Conservation (phyloP, 2,888 invertebrate genomes). For the Rhingia campestris region DNA sequence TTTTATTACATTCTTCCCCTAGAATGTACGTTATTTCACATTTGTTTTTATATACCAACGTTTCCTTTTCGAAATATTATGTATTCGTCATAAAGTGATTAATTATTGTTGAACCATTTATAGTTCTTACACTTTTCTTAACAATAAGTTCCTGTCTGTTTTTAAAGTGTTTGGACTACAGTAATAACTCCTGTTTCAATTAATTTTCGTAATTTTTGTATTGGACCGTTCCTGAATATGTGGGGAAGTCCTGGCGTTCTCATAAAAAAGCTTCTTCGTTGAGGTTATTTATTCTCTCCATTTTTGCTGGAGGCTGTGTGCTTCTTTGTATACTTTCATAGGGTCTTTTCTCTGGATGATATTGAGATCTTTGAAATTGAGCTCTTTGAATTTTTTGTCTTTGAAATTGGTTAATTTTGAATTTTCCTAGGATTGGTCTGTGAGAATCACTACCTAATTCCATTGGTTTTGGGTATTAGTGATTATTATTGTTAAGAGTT, state of each 20-base stretch:
- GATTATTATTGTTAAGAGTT: not conserved
- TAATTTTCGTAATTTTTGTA: constrained; percentile 1
- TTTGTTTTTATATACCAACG: not conserved
- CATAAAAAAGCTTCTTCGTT: constrained; percentile 24
- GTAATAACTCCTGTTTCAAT: constrained; percentile 24
- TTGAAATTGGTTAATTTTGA: not conserved
- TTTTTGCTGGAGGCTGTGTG: not conserved
- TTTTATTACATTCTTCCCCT: not conserved
- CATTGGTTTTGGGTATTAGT: constrained; percentile 6
- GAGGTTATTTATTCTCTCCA: not conserved
- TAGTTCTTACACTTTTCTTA: constrained; percentile 12
- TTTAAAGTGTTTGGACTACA: not conserved
- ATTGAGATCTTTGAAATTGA: not conserved
- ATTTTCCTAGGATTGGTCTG: not conserved
- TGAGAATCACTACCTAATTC: not conserved
- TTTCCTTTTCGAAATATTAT: too few species aligned
- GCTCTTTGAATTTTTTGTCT: not conserved
- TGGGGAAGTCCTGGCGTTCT: not conserved
- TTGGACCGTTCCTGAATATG: constrained; percentile 2
- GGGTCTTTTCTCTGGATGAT: not conserved
- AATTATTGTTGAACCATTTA: not conserved
- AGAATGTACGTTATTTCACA: not conserved
- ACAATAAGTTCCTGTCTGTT: not conserved
- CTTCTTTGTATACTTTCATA: constrained; percentile 7
- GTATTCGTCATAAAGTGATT: not conserved